Evolutionary conservation across 2,113 vertebrate genomes (phyloP).

Genomic region (Alligator sinensis): DNA sequence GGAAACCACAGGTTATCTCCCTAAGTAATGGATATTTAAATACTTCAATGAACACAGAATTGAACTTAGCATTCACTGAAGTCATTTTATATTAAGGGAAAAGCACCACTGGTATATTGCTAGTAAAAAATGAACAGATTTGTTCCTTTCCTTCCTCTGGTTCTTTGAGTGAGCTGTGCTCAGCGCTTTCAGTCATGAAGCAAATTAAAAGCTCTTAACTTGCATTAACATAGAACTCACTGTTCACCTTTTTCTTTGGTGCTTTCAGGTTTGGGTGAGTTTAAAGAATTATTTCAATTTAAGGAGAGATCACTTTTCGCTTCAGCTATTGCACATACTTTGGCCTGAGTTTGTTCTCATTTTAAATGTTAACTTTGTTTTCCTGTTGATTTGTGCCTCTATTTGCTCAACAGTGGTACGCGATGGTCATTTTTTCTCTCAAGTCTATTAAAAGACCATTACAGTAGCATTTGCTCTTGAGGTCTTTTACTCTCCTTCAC

Average conservation of each 20-base stretch:
- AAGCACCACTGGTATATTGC: neutral
- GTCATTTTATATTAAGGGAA: neutral
- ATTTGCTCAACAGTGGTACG: constrained; percentile 10
- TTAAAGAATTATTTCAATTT: neutral
- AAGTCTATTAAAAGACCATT: constrained; percentile 54
- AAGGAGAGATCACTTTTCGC: neutral
- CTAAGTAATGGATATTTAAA: neutral
- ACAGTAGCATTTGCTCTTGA: constrained; percentile 32
- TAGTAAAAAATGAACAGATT: neutral
- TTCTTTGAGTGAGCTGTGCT: neutral
- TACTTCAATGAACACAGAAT: neutral
- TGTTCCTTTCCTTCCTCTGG: neutral
- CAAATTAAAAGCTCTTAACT: neutral
- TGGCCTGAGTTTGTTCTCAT: neutral
- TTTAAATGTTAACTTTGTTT: constrained; percentile 6
- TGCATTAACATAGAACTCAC: neutral
- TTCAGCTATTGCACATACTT: neutral
- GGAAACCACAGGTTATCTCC: neutral
- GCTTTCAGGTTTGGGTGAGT: neutral
- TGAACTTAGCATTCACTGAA: neutral
- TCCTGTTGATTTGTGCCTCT: constrained; percentile 35
- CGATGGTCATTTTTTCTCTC: constrained; percentile 29
- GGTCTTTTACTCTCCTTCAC: constrained; percentile 36
- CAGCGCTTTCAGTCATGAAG: neutral
- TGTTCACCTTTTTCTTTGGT: neutral